Evolutionary conservation across 92 coral and sea anemone genomes (phyloP).

Genomic region (Zoanthus solanderi): DNA sequence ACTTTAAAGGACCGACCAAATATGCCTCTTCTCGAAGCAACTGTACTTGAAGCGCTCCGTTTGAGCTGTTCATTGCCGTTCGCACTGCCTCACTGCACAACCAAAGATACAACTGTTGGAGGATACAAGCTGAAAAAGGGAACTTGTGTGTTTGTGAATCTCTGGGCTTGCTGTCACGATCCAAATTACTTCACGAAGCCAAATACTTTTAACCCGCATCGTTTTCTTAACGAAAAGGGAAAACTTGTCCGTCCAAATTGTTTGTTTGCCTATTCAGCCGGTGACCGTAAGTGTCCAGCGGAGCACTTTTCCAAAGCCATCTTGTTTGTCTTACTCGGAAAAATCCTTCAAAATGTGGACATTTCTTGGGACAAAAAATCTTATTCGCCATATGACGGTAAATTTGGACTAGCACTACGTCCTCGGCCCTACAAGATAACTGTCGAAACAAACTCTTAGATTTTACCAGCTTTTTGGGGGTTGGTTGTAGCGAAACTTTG

Average conservation of each 20-base stretch:
- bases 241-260: slow-evolving; percentile 76
- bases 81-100: slow-evolving; percentile 96
- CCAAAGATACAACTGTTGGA: slow-evolving; percentile 82
- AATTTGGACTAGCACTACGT: slow-evolving; percentile 88
- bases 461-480: not conserved
- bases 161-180: slow-evolving; percentile 96
- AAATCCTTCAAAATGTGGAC: slow-evolving; percentile 78
- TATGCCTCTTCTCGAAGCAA: slow-evolving; percentile 94
- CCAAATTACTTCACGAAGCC: slow-evolving; percentile 84
- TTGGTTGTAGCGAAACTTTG: not conserved
- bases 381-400: slow-evolving; percentile 80
- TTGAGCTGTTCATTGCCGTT: slow-evolving; percentile 90
- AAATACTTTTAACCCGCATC: slow-evolving; percentile 84
- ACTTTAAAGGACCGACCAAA: slow-evolving; percentile 78
- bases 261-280: slow-evolving; percentile 88
- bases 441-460: slow-evolving; percentile 47
- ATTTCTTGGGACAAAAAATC: slow-evolving; percentile 68
- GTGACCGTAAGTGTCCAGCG: slow-evolving; percentile 95
- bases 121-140: slow-evolving; percentile 83
- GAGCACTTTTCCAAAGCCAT: slow-evolving; percentile 87
- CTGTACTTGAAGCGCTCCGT: slow-evolving; percentile 89
- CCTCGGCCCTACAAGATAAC: slow-evolving; percentile 78
- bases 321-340: slow-evolving; percentile 86
- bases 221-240: slow-evolving; percentile 83
- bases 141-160: slow-evolving; percentile 87